Evolutionary conservation across 2,113 vertebrate species (phyloP).

Genomic region (Forbesichthys papilliferus): DNA sequence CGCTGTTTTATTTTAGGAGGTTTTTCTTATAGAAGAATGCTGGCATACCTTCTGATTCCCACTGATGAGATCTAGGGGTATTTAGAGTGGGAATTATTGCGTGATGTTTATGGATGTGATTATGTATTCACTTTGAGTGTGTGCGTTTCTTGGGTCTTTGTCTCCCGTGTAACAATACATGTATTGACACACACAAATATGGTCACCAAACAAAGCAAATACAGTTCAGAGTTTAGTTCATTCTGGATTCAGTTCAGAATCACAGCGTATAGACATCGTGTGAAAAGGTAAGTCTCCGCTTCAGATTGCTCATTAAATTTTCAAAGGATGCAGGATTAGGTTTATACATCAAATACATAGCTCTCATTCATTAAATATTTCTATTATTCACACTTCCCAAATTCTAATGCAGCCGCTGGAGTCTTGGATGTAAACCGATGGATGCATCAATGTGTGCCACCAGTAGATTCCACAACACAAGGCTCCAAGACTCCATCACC

Average conservation of each 20-base stretch:
- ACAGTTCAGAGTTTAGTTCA: constrained; percentile 21
- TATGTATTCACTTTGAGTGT: not conserved
- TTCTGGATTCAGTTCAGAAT: constrained; percentile 17
- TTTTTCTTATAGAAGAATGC: not conserved
- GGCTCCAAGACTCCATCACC: not conserved
- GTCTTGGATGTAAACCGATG: constrained; percentile 1
- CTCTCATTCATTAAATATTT: not conserved
- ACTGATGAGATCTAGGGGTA: not conserved
- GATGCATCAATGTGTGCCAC: not conserved
- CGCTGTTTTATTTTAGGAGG: not conserved
- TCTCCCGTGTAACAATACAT: constrained; percentile 57
- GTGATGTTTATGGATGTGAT: constrained; percentile 31
- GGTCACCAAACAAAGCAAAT: constrained; percentile 16
- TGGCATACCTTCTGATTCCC: too few relatives aligned
- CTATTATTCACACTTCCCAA: not conserved
- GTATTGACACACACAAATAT: constrained; percentile 53
- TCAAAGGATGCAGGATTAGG: not conserved
- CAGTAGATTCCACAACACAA: constrained; percentile 10
- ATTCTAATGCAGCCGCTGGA: constrained; percentile 7
- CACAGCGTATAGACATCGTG: not conserved
- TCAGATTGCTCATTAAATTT: not conserved
- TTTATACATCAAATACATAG: too few relatives aligned
- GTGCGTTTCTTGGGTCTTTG: constrained; percentile 39
- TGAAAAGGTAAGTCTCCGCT: not conserved
- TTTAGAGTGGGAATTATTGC: constrained; percentile 22